Evolutionary conservation across 1,140 invertebrate species (phyloP), one percentile per base, ranked within the genome.

Genomic region (Apis laboriosa): DNA sequence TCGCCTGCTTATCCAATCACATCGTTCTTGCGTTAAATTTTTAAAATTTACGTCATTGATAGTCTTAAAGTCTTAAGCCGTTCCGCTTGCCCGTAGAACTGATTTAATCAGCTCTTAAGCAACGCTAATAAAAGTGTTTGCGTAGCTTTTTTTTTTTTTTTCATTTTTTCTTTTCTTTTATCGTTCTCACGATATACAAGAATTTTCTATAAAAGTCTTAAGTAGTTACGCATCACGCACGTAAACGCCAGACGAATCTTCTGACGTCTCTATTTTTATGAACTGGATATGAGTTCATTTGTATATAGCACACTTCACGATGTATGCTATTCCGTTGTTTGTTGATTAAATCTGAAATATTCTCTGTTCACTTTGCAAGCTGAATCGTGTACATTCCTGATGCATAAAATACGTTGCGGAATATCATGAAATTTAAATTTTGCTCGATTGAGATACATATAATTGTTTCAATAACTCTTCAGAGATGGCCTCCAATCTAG

Each of bases 261-360:
- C 11, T 19, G 70, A 24, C 71, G 28, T 28, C 55, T 4, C 71
- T 73, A 58, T 17, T 73, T 73, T 73, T 73, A 73, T n/a, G 9
- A 28, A 73, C 55, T 15, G 17, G 28, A 56, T 24, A 19, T 21
- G 19, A 19, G 51, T 56, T 28, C 11, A 15, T 55, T 24, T 56
- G 21, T 12, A 17, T 13, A 19, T 12, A 72, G 5, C n/a, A 28
- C 19, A 17, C 55, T 55, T 72, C 17, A 9, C 49, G 68, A n/a
- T 19, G 68, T 15, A 1, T 13, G 13, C 15, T 67, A 21, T 21
- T 15, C 19, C 34, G 11, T 67, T 71, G 49, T 56, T 73, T 73
- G 55, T 56, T 58, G 71, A 19, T 58, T 73, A 56, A 73, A 34
- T 28, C 71, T 34, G 55, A 60, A 58, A 73, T 43, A 73, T 73